Conservation (phyloP, 2,113 vertebrate species). For the Notothenia coriiceps region DNA sequence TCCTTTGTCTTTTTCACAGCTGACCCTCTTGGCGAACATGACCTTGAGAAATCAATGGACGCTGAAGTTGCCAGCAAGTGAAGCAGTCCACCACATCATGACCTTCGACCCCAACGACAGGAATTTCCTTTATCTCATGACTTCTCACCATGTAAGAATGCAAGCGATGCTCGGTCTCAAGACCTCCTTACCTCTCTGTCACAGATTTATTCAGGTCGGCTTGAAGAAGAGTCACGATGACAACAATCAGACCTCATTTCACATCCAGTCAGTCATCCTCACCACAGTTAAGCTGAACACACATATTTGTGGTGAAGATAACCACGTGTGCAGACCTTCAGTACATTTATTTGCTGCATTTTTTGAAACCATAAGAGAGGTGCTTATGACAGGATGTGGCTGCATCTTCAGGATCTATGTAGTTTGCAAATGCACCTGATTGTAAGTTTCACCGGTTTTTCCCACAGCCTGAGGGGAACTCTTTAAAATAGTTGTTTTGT, state of each 20-base stretch:
- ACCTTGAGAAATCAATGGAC: constrained; percentile 87
- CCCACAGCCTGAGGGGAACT: background rate
- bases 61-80: constrained; percentile 87
- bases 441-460: background rate
- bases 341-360: background rate
- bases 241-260: constrained; percentile 29
- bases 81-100: constrained; percentile 95
- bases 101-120: constrained; percentile 93
- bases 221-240: constrained; percentile 2
- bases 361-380: background rate
- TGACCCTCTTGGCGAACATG: constrained; percentile 88
- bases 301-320: constrained; percentile 5
- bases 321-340: background rate
- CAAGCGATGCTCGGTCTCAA: background rate
- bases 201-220: constrained; percentile 23
- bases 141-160: constrained; percentile 91
- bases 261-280: background rate
- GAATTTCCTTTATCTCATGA: constrained; percentile 96
- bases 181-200: background rate
- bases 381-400: constrained; percentile 36
- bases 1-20: constrained; percentile 77
- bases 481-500: no score
- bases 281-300: constrained; percentile 32
- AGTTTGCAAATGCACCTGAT: constrained; percentile 15
- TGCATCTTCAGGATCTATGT: constrained; percentile 6